A percentile compares a stretch with the other conserved stretches of the same genome.
Evolutionary conservation across 2,113 vertebrate species (phyloP).

Genomic region (Seriola dumerili): DNA sequence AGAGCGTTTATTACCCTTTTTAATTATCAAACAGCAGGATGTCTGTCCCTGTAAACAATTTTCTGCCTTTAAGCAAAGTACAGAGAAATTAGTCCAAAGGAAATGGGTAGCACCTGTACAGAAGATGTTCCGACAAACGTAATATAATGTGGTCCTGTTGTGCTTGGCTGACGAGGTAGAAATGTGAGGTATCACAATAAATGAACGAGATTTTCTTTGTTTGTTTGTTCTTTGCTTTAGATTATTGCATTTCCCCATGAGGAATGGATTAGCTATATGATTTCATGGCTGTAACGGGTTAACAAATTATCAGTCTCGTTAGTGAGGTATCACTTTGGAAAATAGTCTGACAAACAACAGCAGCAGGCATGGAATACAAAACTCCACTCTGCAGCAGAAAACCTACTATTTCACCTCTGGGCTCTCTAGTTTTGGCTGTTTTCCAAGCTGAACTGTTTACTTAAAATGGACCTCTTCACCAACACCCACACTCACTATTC

Average conservation of each 20-base stretch:
- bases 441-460: slow-evolving; percentile 45
- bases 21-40: slow-evolving; percentile 74
- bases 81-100: slow-evolving; percentile 51
- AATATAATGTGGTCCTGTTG: neutral
- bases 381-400: neutral
- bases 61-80: slow-evolving; percentile 44
- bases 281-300: slow-evolving; percentile 14
- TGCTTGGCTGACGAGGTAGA: slow-evolving; percentile 2
- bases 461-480: slow-evolving; percentile 38
- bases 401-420: slow-evolving; percentile 28
- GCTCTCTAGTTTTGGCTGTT: slow-evolving; percentile 32
- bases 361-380: slow-evolving; percentile 6
- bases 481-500: slow-evolving; percentile 25
- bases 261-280: slow-evolving; percentile 9
- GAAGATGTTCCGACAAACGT: neutral
- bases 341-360: slow-evolving; percentile 12
- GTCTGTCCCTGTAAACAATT: slow-evolving; percentile 59
- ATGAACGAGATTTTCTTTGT: neutral
- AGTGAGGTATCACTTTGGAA: neutral
- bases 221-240: slow-evolving; percentile 25
- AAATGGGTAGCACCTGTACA: neutral
- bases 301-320: slow-evolving; percentile 21
- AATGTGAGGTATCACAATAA: slow-evolving; percentile 28
- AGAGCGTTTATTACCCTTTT: slow-evolving; percentile 68
- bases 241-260: neutral